Evolutionary conservation across 2,888 invertebrate species (phyloP).

Genomic region (Hemaris fuciformis): DNA sequence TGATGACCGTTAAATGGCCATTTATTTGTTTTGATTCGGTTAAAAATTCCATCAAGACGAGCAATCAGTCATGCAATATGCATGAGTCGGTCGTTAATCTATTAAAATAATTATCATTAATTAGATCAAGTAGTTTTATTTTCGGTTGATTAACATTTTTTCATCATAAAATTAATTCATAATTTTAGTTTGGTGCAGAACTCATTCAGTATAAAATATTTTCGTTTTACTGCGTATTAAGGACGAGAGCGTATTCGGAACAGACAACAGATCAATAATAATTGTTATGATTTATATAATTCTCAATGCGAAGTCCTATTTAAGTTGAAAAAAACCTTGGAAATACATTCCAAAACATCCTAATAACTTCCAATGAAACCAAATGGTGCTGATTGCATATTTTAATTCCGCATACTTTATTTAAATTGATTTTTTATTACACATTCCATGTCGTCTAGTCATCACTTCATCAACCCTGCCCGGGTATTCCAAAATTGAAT

Average conservation of each 20-base stretch:
- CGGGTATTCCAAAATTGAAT: not conserved
- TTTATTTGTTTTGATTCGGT: conserved; percentile 8
- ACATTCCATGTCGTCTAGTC: not conserved
- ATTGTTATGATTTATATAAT: not conserved
- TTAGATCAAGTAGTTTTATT: conserved; percentile 5
- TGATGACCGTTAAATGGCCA: not conserved
- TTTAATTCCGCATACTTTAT: not conserved
- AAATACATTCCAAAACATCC: not conserved
- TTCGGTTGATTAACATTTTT: conserved; percentile 2
- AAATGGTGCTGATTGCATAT: conserved; percentile 4
- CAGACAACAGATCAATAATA: not conserved
- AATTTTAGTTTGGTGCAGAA: not conserved
- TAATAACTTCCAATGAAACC: not conserved
- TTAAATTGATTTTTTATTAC: not conserved
- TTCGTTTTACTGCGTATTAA: not conserved
- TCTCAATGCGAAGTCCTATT: not conserved
- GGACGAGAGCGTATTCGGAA: not conserved
- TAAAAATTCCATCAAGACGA: not conserved
- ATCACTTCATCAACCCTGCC: not conserved
- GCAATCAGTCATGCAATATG: conserved; percentile 5
- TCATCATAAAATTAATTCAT: conserved; percentile 3
- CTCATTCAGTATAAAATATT: not conserved
- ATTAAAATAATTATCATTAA: conserved; percentile 6
- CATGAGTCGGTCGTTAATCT: conserved; percentile 9
- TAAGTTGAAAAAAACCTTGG: not conserved